phyloP scores from a whole-genome alignment of 2,797 vertebrate genomes.

The Lycodopsis pacificus region DNA sequence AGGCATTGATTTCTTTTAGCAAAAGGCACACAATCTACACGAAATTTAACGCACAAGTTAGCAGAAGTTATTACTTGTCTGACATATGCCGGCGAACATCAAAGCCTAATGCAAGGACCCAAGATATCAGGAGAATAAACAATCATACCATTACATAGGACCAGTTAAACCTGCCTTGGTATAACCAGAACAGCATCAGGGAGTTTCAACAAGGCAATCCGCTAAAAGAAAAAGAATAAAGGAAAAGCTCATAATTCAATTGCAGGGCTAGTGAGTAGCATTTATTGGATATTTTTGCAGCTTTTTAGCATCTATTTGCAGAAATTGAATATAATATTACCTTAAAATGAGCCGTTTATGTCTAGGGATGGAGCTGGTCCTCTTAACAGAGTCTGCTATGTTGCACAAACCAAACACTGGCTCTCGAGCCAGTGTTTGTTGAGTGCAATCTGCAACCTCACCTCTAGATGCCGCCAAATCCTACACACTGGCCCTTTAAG shows the following conservation, averaged over 20 bases:
- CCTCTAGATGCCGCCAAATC: too few relatives aligned
- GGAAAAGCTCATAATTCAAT: neutral
- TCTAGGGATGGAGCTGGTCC: neutral
- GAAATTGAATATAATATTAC: neutral
- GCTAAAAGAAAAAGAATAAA: neutral
- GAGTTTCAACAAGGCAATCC: neutral
- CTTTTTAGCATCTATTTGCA: neutral
- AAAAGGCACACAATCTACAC: neutral
- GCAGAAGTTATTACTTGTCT: neutral
- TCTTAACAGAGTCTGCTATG: too few relatives aligned
- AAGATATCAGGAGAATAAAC: neutral
- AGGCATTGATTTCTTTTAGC: neutral
- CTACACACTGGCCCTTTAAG: too few relatives aligned
- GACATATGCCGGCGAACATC: conserved; percentile 1
- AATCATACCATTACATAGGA: neutral
- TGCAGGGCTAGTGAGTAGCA: neutral
- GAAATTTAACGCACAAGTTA: neutral
- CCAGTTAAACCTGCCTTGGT: too few relatives aligned
- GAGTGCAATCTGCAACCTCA: too few relatives aligned
- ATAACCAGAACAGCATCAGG: neutral
- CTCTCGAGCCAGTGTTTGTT: too few relatives aligned
- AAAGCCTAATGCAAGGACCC: conserved; percentile 3
- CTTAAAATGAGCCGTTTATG: neutral
- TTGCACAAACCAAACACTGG: too few relatives aligned
- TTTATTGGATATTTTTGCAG: neutral